Conservation (phyloP, 2,113 vertebrate genomes). For the Aythya baeri region DNA sequence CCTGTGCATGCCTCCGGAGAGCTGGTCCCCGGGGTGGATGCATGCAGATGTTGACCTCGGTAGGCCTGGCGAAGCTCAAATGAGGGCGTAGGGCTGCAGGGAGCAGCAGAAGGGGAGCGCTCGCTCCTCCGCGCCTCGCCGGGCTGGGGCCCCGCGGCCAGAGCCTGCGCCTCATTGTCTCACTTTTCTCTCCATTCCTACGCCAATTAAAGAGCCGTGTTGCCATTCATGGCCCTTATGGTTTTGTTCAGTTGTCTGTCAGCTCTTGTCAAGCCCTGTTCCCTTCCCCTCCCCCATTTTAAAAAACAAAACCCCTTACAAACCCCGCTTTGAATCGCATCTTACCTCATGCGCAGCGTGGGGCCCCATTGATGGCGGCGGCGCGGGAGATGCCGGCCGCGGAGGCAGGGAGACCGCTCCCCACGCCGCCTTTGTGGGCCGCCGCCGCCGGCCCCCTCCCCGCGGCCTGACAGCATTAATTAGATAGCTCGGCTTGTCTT, state of each 20-base stretch:
- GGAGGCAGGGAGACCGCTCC: slow-evolving; percentile 47
- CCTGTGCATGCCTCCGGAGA: too few relatives aligned
- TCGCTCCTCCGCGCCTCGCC: background rate
- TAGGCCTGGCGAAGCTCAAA: background rate
- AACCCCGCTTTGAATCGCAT: slow-evolving; percentile 54
- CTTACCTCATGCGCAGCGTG: slow-evolving; percentile 70
- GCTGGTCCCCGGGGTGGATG: background rate
- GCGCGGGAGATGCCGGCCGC: slow-evolving; percentile 42
- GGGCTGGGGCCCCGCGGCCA: background rate
- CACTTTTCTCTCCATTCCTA: slow-evolving; percentile 52
- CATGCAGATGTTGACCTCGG: background rate
- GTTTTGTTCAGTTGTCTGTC: slow-evolving; percentile 72
- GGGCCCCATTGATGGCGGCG: slow-evolving; percentile 56
- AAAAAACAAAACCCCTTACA: slow-evolving; percentile 65
- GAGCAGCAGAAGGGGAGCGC: background rate
- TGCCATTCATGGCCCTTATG: slow-evolving; percentile 71
- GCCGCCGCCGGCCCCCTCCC: slow-evolving; percentile 19
- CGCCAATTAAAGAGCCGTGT: slow-evolving; percentile 60
- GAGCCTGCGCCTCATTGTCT: slow-evolving; percentile 63
- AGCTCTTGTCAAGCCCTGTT: slow-evolving; percentile 67
- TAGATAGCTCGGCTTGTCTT: slow-evolving; percentile 34
- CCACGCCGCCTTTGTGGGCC: slow-evolving; percentile 64
- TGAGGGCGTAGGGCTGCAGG: background rate
- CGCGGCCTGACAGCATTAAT: slow-evolving; percentile 46
- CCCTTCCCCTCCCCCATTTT: slow-evolving; percentile 58